These are phyloP conservation scores for Mimachlamys varia DNA, from an alignment of 2,888 invertebrate genomes.

Conservation along the genomic window DNA sequence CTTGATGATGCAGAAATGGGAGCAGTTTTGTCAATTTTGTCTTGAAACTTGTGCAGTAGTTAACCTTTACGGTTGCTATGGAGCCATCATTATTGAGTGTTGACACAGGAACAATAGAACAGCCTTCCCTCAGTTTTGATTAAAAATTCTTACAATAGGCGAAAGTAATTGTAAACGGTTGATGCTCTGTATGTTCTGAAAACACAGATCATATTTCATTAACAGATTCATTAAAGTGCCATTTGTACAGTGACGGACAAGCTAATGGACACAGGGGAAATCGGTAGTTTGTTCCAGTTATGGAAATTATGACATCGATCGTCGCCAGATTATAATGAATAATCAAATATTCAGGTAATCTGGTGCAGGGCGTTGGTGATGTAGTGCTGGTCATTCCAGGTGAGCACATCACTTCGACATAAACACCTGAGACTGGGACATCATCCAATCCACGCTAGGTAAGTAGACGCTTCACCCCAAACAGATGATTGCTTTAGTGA, in stretches of 20 bases:
- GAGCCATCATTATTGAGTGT: not conserved
- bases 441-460: too few relatives aligned
- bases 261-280: not conserved
- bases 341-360: not conserved
- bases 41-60: not conserved
- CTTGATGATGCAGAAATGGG: too few relatives aligned
- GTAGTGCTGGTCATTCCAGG: too few relatives aligned
- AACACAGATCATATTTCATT: slow-evolving; percentile 16
- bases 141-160: not conserved
- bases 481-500: too few relatives aligned
- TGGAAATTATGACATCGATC: not conserved
- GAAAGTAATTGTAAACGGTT: not conserved
- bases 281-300: not conserved
- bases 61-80: not conserved
- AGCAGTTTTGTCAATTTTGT: too few relatives aligned
- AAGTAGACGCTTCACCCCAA: too few relatives aligned
- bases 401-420: too few relatives aligned
- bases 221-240: not conserved
- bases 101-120: not conserved
- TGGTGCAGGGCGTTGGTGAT: not conserved
- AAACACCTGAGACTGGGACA: too few relatives aligned
- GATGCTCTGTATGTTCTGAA: not conserved
- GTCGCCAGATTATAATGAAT: not conserved
- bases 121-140: not conserved
- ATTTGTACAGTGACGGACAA: not conserved